Percentiles rank a stretch among this genome's conserved stretches.
These are phyloP conservation scores for Trichacis sp. DNA, from an alignment of 2,888 invertebrate species.

Conservation along the genomic window DNA sequence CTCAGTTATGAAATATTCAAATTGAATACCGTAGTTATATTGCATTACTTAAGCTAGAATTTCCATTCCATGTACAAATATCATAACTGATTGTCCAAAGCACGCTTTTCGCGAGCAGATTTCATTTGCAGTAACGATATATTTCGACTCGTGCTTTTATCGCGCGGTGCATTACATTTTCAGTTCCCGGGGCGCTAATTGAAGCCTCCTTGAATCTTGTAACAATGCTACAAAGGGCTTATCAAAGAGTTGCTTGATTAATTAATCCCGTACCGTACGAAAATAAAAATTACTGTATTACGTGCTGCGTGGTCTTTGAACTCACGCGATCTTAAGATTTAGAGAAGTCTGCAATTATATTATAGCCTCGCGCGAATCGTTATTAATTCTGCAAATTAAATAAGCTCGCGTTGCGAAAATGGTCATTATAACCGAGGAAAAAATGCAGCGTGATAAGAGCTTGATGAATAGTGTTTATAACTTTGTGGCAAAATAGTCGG, in stretches of 20 bases:
- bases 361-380: slow-evolving; percentile 33
- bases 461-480: slow-evolving; percentile 30
- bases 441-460: slow-evolving; percentile 26
- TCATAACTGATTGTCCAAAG: neutral
- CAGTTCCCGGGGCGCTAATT: slow-evolving; percentile 33
- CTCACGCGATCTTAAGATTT: slow-evolving; percentile 38
- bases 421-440: slow-evolving; percentile 27
- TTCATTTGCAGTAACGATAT: neutral
- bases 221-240: slow-evolving; percentile 35
- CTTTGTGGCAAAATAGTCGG: neutral
- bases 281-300: slow-evolving; percentile 36
- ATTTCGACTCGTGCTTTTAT: slow-evolving; percentile 9
- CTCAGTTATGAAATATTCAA: too few species aligned
- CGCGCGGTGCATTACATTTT: slow-evolving; percentile 22
- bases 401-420: slow-evolving; percentile 29
- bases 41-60: too few species aligned
- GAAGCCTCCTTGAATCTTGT: slow-evolving; percentile 12
- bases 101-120: neutral
- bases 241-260: slow-evolving; percentile 36
- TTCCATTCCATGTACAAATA: neutral
- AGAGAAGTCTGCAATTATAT: slow-evolving; percentile 33
- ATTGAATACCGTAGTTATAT: too few species aligned
- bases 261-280: slow-evolving; percentile 31
- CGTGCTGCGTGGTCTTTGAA: slow-evolving; percentile 31
- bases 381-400: slow-evolving; percentile 43